Conservation (phyloP, 37 sponge, comb jelly and placozoan genomes). For the Beroe ovata region DNA sequence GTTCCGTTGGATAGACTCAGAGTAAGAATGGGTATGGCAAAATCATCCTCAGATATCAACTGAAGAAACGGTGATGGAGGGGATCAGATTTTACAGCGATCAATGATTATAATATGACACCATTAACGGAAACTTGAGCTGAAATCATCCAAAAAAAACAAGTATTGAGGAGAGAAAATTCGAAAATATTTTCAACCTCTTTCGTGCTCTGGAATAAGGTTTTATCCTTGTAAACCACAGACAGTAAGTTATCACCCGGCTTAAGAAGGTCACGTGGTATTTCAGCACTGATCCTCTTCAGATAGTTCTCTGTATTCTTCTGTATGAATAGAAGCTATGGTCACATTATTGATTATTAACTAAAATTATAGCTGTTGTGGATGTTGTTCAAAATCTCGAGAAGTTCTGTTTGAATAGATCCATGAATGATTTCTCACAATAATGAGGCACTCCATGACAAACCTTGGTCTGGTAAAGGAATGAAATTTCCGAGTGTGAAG, state of each 20-base stretch:
- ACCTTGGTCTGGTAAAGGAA: not conserved
- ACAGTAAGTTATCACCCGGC: not conserved
- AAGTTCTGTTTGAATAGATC: too few species aligned
- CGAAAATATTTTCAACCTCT: not conserved
- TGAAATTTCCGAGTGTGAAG: not conserved
- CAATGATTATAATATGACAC: too few species aligned
- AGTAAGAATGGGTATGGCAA: constrained; percentile 7
- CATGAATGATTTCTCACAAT: not conserved
- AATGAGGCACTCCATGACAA: not conserved
- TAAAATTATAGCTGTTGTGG: too few species aligned
- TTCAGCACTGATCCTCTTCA: not conserved
- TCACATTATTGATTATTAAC: too few species aligned
- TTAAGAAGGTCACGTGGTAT: not conserved
- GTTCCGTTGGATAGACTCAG: not conserved
- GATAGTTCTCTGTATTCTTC: not conserved
- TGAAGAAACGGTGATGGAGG: too few species aligned
- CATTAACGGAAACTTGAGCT: too few species aligned
- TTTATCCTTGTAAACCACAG: constrained; percentile 52
- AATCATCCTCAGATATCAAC: constrained; percentile 39
- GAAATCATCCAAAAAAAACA: too few species aligned
- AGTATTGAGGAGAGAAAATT: too few species aligned
- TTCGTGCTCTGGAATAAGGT: not conserved
- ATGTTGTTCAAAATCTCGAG: too few species aligned
- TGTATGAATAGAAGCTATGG: not conserved
- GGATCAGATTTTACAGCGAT: too few species aligned